Percentiles rank a stretch among this genome's conserved stretches.
phyloP scores from a whole-genome alignment of 1,140 invertebrate species.

The Pemphigus obesinymphae region DNA sequence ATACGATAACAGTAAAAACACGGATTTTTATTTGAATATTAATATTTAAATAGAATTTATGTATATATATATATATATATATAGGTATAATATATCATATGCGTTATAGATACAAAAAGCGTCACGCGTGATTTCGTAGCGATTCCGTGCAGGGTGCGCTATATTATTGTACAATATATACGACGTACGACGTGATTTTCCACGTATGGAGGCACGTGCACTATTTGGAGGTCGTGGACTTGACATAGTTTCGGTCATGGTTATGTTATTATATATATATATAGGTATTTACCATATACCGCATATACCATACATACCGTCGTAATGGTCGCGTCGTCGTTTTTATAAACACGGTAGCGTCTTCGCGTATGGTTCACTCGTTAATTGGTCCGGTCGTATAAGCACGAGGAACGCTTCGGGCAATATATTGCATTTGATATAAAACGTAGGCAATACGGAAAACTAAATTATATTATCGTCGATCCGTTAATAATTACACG shows the following conservation, averaged over 20 bases:
- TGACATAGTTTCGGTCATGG: conserved; percentile 18
- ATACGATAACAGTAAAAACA: neutral
- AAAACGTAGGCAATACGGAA: no score
- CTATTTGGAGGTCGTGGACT: neutral
- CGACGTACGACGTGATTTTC: neutral
- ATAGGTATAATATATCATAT: neutral
- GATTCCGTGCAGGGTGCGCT: neutral
- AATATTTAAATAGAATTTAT: neutral
- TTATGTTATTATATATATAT: neutral
- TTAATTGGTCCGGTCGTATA: conserved; percentile 1
- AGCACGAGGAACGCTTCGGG: neutral
- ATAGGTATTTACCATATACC: no score
- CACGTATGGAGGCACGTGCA: neutral
- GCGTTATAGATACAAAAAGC: no score
- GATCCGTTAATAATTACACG: neutral
- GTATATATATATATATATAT: no score
- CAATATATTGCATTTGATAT: neutral
- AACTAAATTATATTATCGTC: no score
- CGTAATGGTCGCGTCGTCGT: no score
- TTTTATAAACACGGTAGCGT: neutral
- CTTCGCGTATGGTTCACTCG: neutral
- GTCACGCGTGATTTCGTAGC: neutral
- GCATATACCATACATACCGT: no score
- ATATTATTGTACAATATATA: neutral
- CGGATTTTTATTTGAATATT: neutral